phyloP scores from a whole-genome alignment of 2,888 invertebrate genomes.

The Melinaea menophilus region DNA sequence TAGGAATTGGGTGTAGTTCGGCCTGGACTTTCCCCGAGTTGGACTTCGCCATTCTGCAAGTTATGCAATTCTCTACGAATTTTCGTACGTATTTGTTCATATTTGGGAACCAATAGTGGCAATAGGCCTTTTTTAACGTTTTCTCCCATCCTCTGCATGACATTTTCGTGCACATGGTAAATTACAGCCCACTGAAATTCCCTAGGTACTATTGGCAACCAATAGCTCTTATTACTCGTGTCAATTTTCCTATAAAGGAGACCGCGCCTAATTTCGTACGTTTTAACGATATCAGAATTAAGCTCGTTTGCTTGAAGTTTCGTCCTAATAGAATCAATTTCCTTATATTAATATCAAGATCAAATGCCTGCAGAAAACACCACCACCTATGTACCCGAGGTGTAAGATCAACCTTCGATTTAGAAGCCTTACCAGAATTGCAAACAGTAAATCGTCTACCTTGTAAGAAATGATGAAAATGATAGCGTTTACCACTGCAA shows the following conservation, averaged over 20 bases:
- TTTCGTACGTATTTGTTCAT: slow-evolving; percentile 37
- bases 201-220: too few relatives aligned
- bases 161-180: too few relatives aligned
- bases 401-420: slow-evolving; percentile 22
- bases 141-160: slow-evolving; percentile 32
- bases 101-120: slow-evolving; percentile 37
- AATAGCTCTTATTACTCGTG: too few relatives aligned
- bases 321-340: neutral
- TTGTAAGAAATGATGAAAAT: neutral
- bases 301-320: too few relatives aligned
- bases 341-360: slow-evolving; percentile 25
- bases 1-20: too few relatives aligned
- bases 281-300: too few relatives aligned
- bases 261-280: too few relatives aligned
- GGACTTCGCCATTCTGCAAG: too few relatives aligned
- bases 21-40: too few relatives aligned
- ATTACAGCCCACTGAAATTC: too few relatives aligned
- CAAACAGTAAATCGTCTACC: slow-evolving; percentile 29
- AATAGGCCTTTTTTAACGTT: slow-evolving; percentile 32
- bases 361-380: slow-evolving; percentile 29
- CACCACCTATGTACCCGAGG: slow-evolving; percentile 30
- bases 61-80: slow-evolving; percentile 40
- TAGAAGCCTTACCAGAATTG: slow-evolving; percentile 26
- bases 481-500: neutral
- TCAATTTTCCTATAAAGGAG: too few relatives aligned